Base-by-base conservation (phyloP, 2,797 vertebrate species). In the Aplochiton taeniatus region DNA sequence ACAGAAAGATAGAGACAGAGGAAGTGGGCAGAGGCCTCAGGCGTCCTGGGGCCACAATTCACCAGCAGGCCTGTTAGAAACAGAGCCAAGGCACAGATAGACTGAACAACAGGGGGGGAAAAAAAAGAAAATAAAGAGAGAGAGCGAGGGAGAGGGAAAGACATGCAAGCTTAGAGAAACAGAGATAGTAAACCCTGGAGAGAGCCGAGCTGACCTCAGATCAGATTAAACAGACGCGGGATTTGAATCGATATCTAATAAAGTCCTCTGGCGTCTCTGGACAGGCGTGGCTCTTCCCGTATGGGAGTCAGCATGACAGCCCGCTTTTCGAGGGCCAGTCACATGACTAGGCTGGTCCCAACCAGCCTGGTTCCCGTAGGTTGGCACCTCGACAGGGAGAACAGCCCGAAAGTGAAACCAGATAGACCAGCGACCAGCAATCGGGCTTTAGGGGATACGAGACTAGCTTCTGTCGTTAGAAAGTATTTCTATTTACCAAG, bases 181-280 rank as follows among this genome's bases (percentile, higher is more conserved):
- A 58, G 57, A 14, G 45, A 63, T 31, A 31, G 31, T 31, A 31
- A 31, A 31, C 31, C 31, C 31, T 31, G 31, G 8, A 74, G 60
- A 58, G 50, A 63, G 42, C 17, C 69, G 76, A 69, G 77, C 41
- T 66, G 76, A 59, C 66, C 70, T 77, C 78, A 81, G 78, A 83
- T 87, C 80, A 85, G 87, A 88, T 84, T 81, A 87, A 82, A 81
- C 64, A 74, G 46, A 85, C 72, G 20, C 89, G 85, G 89, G 91
- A 93, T 95, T 94, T 93, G 89, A 94, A 95, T 95, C 93, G 89
- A 96, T 96, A 94, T 94, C 93, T 94, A 95, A 96, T 94, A 94
- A 95, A 92, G 93, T 92, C 79, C 92, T 89, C 90, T 87, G 86
- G 89, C 88, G 86, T 90, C 85, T 90, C 88, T 85, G 83, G 89